Conservation (phyloP, 2,113 vertebrate species). For the Todiramphus chloris region DNA sequence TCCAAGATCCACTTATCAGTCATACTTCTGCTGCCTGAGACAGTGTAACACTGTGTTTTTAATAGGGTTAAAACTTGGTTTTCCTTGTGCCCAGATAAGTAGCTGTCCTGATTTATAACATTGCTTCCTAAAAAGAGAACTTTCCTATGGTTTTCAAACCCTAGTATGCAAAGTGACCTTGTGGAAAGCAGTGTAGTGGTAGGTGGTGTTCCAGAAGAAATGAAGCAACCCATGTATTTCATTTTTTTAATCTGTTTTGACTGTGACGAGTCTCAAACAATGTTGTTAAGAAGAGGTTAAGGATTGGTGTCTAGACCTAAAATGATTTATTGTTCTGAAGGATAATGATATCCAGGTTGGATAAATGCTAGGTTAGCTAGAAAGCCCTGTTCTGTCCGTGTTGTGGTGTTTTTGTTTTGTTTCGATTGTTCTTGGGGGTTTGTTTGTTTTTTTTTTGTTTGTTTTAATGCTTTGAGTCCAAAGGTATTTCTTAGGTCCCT, state of each 20-base stretch:
- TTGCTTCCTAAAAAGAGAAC: neutral
- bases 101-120: neutral
- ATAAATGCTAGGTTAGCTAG: neutral
- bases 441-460: too few species aligned
- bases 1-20: neutral
- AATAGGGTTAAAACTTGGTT: neutral
- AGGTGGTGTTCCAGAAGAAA: neutral
- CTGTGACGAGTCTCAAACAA: neutral
- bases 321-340: neutral
- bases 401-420: too few species aligned
- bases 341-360: neutral
- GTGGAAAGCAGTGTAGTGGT: neutral
- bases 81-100: neutral
- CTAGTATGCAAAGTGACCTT: neutral
- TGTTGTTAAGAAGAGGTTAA: neutral
- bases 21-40: fast-evolving
- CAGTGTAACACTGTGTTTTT: neutral
- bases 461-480: neutral
- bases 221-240: neutral
- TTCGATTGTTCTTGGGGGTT: too few species aligned
- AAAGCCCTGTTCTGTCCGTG: neutral
- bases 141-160: too few species aligned
- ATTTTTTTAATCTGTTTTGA: neutral
- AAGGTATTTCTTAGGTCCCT: neutral
- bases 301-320: neutral